Evolutionary conservation across 2,113 vertebrate species (phyloP), one percentile per base, ranked within the genome.

Genomic region (Mobula hypostoma): DNA sequence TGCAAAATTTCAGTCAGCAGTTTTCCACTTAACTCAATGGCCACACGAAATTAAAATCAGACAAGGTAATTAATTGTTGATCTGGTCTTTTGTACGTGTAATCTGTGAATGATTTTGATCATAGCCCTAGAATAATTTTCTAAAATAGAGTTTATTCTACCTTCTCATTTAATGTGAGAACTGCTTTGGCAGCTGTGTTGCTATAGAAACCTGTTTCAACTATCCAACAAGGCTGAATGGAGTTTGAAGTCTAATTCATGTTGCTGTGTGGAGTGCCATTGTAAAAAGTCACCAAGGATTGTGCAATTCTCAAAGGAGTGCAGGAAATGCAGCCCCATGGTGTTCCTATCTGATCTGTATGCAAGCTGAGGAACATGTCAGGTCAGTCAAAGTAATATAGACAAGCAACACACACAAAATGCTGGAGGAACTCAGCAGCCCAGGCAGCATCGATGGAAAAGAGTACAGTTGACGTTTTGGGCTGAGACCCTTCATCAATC

Each of bases 31-130:
- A 74, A 93, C 72, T 74, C 72, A 76, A 66, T 21, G 36, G 9
- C 70, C 19, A 24, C 19, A 56, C 24, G 74, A 48, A 40, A 48
- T 29, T 93, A 40, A 40, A 93, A 56, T 93, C 36, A 76, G 68
- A 36, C 70, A 48, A 93, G 85, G 2, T 76, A 93, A 93, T 74
- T 93, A 93, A 93, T 74, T 93, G 40, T 93, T 24, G 36, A 74
- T 40, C 68, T 74, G 63, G 15, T 36, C 32, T 74, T 93, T 93
- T 56, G 4, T 27, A 56, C 7, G 24, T 36, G 15, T 27, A 32
- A 32, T 93, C 24, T 68, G 14, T 56, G 32, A 93, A 5, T 27
- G 12, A 74, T 93, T 74, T 40, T 48, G 17, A 72, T 93, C 68
- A 2, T 8, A 90, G 61, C 29, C 85, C 36, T 66, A 66, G 14